Evolutionary conservation across 92 coral and sea anemone species (phyloP).

Genomic region (Plumapathes pennacea): DNA sequence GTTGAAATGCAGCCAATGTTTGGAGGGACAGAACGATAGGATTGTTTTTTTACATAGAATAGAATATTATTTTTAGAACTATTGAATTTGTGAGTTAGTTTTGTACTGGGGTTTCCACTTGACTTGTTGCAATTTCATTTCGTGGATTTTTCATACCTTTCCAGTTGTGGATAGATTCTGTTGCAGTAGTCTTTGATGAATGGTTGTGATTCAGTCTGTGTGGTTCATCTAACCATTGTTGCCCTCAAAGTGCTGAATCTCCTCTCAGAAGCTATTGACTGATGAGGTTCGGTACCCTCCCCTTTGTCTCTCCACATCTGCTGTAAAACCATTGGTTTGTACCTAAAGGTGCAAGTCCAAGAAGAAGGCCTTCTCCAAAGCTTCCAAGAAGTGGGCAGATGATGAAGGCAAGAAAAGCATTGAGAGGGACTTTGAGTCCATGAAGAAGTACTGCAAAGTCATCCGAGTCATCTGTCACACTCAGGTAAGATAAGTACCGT

Average conservation of each 20-base stretch:
- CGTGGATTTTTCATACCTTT: too few species aligned
- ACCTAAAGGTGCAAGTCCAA: conserved; percentile 96
- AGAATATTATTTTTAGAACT: neutral
- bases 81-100: too few species aligned
- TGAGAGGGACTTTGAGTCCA: conserved; percentile 86
- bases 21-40: too few species aligned
- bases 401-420: conserved; percentile 90
- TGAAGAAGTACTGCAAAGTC: conserved; percentile 99
- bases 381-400: conserved; percentile 97
- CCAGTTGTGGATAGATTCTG: too few species aligned
- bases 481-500: conserved; percentile 63
- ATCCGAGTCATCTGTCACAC: conserved; percentile 99
- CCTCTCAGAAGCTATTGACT: conserved; percentile 85
- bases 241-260: conserved; percentile 80
- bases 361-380: conserved; percentile 99
- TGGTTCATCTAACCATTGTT: conserved; percentile 72
- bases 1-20: too few species aligned
- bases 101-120: too few species aligned
- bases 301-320: conserved; percentile 57
- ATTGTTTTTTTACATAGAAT: neutral
- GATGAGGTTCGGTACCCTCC: conserved; percentile 93
- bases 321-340: conserved; percentile 76
- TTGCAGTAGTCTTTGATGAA: too few species aligned
- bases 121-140: too few species aligned
- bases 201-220: neutral